Conservation (phyloP, 1,140 invertebrate species). For the Arion vulgaris region DNA sequence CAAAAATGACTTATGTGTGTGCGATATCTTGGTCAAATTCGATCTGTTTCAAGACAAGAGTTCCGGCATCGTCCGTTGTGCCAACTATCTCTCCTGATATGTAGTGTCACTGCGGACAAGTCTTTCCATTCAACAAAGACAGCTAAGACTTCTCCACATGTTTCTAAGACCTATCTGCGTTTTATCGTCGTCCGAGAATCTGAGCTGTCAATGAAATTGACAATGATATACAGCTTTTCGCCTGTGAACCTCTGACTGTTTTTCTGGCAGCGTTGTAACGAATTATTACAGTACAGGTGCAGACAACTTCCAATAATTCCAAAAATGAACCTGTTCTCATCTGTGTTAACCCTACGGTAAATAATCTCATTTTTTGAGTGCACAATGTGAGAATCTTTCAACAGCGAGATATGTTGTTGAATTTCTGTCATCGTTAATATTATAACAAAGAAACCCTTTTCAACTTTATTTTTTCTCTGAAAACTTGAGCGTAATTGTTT, state of each 20-base stretch:
- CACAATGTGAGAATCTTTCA: neutral
- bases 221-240: constrained; percentile 34
- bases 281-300: neutral
- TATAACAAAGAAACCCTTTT: neutral
- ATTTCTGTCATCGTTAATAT: neutral
- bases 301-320: neutral
- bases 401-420: neutral
- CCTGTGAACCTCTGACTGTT: neutral
- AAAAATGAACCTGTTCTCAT: constrained; percentile 16
- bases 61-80: constrained; percentile 8
- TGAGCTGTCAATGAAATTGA: constrained; percentile 37
- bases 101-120: constrained; percentile 29
- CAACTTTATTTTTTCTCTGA: neutral
- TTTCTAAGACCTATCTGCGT: constrained; percentile 6
- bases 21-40: no score
- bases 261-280: neutral
- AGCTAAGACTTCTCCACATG: constrained; percentile 35
- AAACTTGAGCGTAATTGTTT: no score
- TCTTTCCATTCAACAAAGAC: constrained; percentile 38
- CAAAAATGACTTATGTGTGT: no score
- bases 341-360: neutral
- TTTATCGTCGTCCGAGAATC: constrained; percentile 31
- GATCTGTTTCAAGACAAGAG: neutral
- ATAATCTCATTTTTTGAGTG: neutral
- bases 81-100: constrained; percentile 24